A percentile compares a stretch with the other conserved stretches of the same genome.
Evolutionary conservation across 1,140 invertebrate genomes (phyloP).

Genomic region (Drosophila baimaii): DNA sequence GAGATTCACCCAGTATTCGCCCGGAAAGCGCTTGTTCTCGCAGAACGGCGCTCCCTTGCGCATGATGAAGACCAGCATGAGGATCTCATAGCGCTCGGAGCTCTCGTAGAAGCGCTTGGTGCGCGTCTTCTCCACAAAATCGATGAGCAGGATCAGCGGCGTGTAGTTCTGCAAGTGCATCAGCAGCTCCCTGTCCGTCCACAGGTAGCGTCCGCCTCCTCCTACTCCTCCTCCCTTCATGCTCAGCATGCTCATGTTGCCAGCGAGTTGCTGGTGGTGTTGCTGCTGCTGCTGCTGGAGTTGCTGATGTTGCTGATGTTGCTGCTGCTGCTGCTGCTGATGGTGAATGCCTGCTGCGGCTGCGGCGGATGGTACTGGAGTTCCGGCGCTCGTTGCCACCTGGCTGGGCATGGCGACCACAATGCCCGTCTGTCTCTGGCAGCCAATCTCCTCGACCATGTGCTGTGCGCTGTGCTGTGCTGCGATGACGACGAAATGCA

Average conservation of each 20-base stretch:
- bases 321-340: constrained; percentile 2
- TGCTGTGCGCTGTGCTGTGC: constrained; percentile 13
- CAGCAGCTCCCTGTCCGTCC: constrained; percentile 75
- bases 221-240: constrained; percentile 45
- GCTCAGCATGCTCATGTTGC: constrained; percentile 64
- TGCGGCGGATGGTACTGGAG: constrained; percentile 15
- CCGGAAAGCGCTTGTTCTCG: constrained; percentile 78
- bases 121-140: constrained; percentile 80
- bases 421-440: constrained; percentile 71
- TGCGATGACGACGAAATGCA: constrained; percentile 39
- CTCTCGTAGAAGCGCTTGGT: constrained; percentile 80
- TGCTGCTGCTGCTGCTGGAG: constrained; percentile 37
- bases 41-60: constrained; percentile 80
- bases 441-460: constrained; percentile 71
- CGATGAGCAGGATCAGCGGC: constrained; percentile 72
- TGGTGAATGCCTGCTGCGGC: constrained; percentile 24
- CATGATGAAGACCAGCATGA: constrained; percentile 81
- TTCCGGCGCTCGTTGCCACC: constrained; percentile 38
- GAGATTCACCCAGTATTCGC: constrained; percentile 79
- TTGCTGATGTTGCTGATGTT: constrained; percentile 16
- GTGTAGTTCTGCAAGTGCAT: constrained; percentile 82
- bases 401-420: constrained; percentile 65
- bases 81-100: constrained; percentile 77
- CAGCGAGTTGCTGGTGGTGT: constrained; percentile 53
- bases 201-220: constrained; percentile 53